Evolutionary conservation across 2,113 vertebrate species (phyloP), one percentile per base, ranked within the genome.

Genomic region (Cyprinus carpio): DNA sequence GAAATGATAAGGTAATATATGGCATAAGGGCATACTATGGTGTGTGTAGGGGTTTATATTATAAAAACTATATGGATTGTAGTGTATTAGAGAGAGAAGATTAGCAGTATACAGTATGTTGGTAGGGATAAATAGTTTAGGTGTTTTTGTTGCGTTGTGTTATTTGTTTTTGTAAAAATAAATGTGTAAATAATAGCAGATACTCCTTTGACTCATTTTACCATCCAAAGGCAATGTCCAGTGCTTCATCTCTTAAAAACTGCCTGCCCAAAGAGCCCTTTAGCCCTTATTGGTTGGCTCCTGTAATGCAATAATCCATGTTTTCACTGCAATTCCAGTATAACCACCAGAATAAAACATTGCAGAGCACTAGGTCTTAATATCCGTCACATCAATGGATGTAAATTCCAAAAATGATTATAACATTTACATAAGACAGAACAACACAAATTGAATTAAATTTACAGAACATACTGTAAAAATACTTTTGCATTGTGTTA

Each of bases 91-190:
- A 34, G 29, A 65, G 65, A 67, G 20, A n/a, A 58, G 16, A 16
- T 69, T 20, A 69, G 29, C 27, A 9, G 16, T 18, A 51, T 16
- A 18, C 16, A 20, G 29, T 46, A 46, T 46, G 43, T 12, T 46
- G 2, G 43, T 46, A 46, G 11, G 43, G 43, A 46, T 46, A 46
- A 46, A 3, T 11, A 46, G 12, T 46, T 46, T 46, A 46, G 0
- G 43, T 46, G 43, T 46, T 46, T 46, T 46, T 2, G 43, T 76
- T 76, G 25, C 18, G 5, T 75, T 75, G 40, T 75, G 72, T 43
- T 43, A 69, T 69, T 31, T 67, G 29, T 67, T 69, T 76, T 76
- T 54, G 46, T 49, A 54, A 31, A n/a, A 76, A 76, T 51, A 51
- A 76, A 76, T 46, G 29, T 76, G 74, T 54, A 54, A 31, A 76